A percentile compares a stretch with the other conserved stretches of the same genome.
Evolutionary conservation across 2,113 vertebrate species (phyloP).

Genomic region (Butorides virescens): DNA sequence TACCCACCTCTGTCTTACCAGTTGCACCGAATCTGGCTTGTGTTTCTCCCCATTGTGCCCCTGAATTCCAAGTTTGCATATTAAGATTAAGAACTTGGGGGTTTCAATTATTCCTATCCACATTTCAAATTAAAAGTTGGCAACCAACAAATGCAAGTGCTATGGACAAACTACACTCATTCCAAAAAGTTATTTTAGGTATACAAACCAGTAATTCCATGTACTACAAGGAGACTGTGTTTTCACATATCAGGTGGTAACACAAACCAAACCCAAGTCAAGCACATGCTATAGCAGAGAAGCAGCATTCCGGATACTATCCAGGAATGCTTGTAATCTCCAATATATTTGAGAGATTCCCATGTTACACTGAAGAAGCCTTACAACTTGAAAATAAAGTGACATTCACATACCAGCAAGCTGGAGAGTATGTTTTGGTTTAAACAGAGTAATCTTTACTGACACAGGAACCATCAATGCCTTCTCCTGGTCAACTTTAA

Average conservation of each 20-base stretch:
- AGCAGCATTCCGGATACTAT: not conserved
- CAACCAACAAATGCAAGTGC: not conserved
- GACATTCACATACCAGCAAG: not conserved
- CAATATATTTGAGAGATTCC: not conserved
- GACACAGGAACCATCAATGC: not conserved
- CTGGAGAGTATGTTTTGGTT: not conserved
- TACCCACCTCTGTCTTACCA: not conserved
- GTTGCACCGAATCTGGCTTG: not conserved
- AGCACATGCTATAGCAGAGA: not conserved
- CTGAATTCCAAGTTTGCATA: not conserved
- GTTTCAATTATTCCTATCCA: not conserved
- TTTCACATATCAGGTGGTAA: not conserved
- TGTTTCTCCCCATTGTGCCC: fast-evolving
- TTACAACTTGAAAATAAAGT: not conserved
- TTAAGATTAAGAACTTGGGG: not conserved
- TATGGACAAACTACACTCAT: not conserved
- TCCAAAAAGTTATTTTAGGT: not conserved
- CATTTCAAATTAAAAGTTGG: not conserved
- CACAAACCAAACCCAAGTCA: not conserved
- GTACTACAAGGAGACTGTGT: not conserved
- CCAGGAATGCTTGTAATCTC: not conserved
- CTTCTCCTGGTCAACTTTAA: not conserved
- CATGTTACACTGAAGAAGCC: not conserved
- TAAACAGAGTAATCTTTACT: not conserved
- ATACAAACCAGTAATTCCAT: not conserved